Evolutionary conservation across 2,113 vertebrate genomes (phyloP).

Genomic region (Actenoides hombroni): DNA sequence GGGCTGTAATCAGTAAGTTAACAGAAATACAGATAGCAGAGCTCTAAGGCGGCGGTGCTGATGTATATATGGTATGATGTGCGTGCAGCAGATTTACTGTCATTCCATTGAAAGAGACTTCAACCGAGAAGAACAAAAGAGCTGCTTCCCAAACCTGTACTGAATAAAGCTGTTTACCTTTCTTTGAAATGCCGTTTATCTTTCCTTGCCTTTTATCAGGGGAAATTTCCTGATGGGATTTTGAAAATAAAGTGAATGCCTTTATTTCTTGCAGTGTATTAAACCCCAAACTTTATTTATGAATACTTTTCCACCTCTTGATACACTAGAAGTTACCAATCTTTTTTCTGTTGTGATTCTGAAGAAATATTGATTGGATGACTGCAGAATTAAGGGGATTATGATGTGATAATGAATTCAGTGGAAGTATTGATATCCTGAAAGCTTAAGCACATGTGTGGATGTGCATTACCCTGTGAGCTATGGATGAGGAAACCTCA

Average conservation of each 20-base stretch:
- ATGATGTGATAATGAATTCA: not conserved
- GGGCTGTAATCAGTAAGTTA: not conserved
- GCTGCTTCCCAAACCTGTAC: not conserved
- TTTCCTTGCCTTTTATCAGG: not conserved
- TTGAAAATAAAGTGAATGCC: not conserved
- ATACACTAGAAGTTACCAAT: not conserved
- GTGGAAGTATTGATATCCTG: not conserved
- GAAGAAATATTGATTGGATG: not conserved
- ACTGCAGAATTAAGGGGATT: not conserved
- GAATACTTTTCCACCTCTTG: not conserved
- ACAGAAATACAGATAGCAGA: not conserved
- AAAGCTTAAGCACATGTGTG: not conserved
- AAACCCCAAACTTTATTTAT: not conserved
- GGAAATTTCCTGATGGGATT: not conserved
- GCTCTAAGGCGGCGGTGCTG: fast-evolving
- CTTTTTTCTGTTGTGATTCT: not conserved
- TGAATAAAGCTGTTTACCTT: slow-evolving; percentile 19
- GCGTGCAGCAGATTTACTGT: not conserved
- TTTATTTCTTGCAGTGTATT: not conserved
- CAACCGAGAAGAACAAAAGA: not conserved
- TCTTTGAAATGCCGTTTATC: slow-evolving; percentile 19
- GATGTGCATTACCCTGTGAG: not conserved
- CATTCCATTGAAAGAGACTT: not conserved
- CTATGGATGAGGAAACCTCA: not conserved
- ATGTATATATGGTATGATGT: fast-evolving